Evolutionary conservation across 2,113 vertebrate genomes (phyloP), one percentile per base, ranked within the genome.

Genomic region (Rhodinocichla rosea): DNA sequence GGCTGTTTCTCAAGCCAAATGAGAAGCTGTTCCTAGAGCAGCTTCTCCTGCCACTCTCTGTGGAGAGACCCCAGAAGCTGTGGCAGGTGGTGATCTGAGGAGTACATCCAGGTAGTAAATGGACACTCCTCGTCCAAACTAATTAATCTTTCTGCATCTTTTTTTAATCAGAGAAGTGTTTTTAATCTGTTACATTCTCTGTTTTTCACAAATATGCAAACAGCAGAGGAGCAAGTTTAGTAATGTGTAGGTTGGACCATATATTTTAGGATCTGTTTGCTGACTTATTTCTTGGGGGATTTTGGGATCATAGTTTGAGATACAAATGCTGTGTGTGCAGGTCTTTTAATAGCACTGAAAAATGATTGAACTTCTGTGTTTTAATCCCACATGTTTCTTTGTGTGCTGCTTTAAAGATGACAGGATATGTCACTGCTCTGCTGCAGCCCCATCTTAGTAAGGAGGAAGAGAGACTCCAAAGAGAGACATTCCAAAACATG

Each of bases 341-440:
- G 2, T 84, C 37, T 85, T 81, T 78, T 73, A 89, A 47, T 68
- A 56, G 27, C 6, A 3, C 49, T 50, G 23, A 55, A 76, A 95
- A 69, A 26, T 33, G 42, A 28, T 59, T 32, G 30, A 87, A 60
- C 19, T 79, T 83, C 42, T 30, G 7, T 50, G 40, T 75, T 91
- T 92, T 82, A 63, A 81, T 84, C 13, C 21, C 27, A 32, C 10
- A 4, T 26, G 23, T 68, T 93, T 62, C 45, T 87, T 65, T 93
- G 60, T 67, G 21, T 53, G 56, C 52, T 91, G 32, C 63, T 95
- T 88, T 85, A 75, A 84, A 84, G 78, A 45, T 75, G 65, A 78
- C 57, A 80, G 50, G 27, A 37, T 12, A 37, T 12, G 10, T 71
- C 39, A 32, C 49, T 59, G 32, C 50, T 52, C 21, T 74, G 76